These are phyloP conservation scores for Penaeus vannamei DNA, from an alignment of 1,140 invertebrate genomes.

Conservation along the genomic window DNA sequence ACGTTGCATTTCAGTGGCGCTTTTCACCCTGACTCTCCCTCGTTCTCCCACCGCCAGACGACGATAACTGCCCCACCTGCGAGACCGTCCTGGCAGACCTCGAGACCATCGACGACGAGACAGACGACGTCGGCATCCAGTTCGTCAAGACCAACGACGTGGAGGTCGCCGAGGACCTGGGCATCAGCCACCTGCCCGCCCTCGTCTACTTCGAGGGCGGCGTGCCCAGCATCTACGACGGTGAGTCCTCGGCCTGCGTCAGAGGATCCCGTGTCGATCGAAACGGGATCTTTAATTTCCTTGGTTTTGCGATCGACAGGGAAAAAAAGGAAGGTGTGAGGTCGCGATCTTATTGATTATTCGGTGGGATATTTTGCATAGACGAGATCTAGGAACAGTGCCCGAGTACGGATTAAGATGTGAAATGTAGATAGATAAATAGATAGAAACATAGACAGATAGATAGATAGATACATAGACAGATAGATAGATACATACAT, in stretches of 20 bases:
- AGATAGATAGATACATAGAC: too few species aligned
- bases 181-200: constrained; percentile 86
- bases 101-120: constrained; percentile 95
- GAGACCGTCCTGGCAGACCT: constrained; percentile 87
- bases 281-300: background rate
- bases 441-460: too few species aligned
- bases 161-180: constrained; percentile 87
- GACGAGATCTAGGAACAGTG: too few species aligned
- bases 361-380: too few species aligned
- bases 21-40: background rate
- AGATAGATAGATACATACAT: too few species aligned
- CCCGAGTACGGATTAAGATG: too few species aligned
- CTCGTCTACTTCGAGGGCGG: constrained; percentile 93
- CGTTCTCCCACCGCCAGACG: constrained; percentile 76
- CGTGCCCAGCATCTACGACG: constrained; percentile 94
- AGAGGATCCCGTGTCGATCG: background rate
- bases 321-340: too few species aligned
- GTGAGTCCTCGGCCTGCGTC: constrained; percentile 76
- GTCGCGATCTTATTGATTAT: too few species aligned
- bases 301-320: too few species aligned
- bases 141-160: constrained; percentile 95
- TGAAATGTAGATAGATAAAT: too few species aligned
- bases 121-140: constrained; percentile 91
- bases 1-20: background rate
- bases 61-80: constrained; percentile 85